Evolutionary conservation across 2,113 vertebrate species (phyloP), one percentile per base, ranked within the genome.

Genomic region (Thomomys bottae): DNA sequence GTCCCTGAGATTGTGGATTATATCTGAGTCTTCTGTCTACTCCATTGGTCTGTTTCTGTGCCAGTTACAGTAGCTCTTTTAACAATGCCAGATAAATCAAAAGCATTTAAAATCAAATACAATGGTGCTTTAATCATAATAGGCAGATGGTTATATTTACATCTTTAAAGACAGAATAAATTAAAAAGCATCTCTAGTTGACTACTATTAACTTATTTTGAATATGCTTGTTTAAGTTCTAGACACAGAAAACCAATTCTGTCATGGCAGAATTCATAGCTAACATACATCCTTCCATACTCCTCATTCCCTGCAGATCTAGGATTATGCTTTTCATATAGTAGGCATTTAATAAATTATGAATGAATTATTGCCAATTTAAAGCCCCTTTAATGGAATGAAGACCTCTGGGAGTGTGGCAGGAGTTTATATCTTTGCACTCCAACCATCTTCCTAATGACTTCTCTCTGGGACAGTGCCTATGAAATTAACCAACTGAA

Each of bases 351-450:
- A 88, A 67, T 92, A 86, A 79, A 61, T 77, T 49, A 88, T 64
- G 42, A 92, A 78, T 86, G 34, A 90, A 79, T 71, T 91, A 88
- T 66, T 81, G n/a, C 70, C 54, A 84, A 49, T 73, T 93, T 93
- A 94, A 93, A 84, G 77, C 24, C 86, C 40, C 42, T 70, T 83
- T 86, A 88, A 80, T 92, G 93, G 88, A 88, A 66, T 68, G 79
- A 91, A 83, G 90, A 88, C 88, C 76, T 84, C 59, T 93, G 72
- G 45, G 92, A 90, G 64, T 21, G 45, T n/a, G 34, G 38, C 23
- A 73, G 15, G 66, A 79, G 59, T 94, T 92, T 85, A 40, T 81
- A 70, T 94, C 38, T 83, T 94, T 78, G 64, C 42, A 68, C 8
- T 68, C 40, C 10, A 83, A 42, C 20, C 20, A 18, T 86, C 67